These are phyloP conservation scores for Rugalucina vietnamica DNA, from an alignment of 2,888 invertebrate species.

Conservation along the genomic window DNA sequence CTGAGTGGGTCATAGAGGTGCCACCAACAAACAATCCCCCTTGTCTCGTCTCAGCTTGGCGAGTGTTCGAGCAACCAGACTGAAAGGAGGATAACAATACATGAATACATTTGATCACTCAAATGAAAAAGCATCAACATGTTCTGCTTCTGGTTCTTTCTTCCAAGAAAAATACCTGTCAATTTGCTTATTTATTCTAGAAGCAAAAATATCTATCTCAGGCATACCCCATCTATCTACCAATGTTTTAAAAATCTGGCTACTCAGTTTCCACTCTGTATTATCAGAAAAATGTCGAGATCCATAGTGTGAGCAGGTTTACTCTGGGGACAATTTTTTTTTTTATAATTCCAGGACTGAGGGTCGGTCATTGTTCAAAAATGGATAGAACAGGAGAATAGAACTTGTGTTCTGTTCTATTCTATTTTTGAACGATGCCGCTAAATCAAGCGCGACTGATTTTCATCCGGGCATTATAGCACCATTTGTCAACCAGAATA, in stretches of 20 bases:
- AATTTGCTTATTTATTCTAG: constrained; percentile 30
- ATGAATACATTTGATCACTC: constrained; percentile 19
- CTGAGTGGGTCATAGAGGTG: constrained; percentile 48
- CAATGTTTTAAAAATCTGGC: constrained; percentile 11
- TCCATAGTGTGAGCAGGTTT: too few relatives aligned
- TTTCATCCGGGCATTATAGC: too few relatives aligned
- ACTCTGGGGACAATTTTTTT: too few relatives aligned
- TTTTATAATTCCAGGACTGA: too few relatives aligned
- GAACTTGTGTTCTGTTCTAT: too few relatives aligned
- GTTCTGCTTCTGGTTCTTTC: constrained; percentile 25
- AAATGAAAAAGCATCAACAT: constrained; percentile 44
- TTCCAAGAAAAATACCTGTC: constrained; percentile 37
- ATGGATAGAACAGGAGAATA: too few relatives aligned
- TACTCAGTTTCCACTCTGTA: too few relatives aligned
- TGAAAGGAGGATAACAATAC: constrained; percentile 45
- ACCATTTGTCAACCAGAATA: too few relatives aligned
- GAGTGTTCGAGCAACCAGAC: constrained; percentile 33
- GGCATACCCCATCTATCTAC: constrained; percentile 25
- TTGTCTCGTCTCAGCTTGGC: constrained; percentile 34
- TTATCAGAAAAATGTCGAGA: too few relatives aligned
- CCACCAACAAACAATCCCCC: constrained; percentile 32
- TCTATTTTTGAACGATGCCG: too few relatives aligned
- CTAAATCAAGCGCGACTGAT: too few relatives aligned
- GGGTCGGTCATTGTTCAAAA: too few relatives aligned
- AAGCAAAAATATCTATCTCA: constrained; percentile 47